Conservation (phyloP, 2,888 invertebrate species). For the Scaptomyza tumidula region DNA sequence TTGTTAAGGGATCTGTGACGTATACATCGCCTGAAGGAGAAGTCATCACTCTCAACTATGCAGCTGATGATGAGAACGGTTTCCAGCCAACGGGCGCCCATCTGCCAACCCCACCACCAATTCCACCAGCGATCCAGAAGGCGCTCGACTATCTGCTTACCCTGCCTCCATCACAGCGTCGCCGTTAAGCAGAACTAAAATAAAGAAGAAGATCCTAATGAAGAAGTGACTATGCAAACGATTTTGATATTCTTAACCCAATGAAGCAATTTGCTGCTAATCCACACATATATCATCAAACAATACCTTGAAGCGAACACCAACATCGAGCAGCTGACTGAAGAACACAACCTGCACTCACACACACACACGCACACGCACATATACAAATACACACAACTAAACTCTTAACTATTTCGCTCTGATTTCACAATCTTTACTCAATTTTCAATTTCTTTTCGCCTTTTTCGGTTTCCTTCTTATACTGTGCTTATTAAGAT, state of each 20-base stretch:
- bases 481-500: slow-evolving; percentile 61
- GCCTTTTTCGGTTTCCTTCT: slow-evolving; percentile 25
- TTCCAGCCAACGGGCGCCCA: slow-evolving; percentile 87
- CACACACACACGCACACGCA: slow-evolving; percentile 20
- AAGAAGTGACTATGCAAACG: slow-evolving; percentile 50
- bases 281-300: slow-evolving; percentile 37
- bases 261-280: slow-evolving; percentile 64
- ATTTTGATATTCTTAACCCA: slow-evolving; percentile 48
- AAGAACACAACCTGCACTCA: slow-evolving; percentile 66
- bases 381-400: slow-evolving; percentile 25
- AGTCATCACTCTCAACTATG: slow-evolving; percentile 88
- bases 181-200: slow-evolving; percentile 64
- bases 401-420: slow-evolving; percentile 25
- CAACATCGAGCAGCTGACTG: slow-evolving; percentile 69
- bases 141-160: slow-evolving; percentile 89
- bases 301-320: slow-evolving; percentile 47
- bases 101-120: slow-evolving; percentile 91
- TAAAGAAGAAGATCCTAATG: slow-evolving; percentile 17
- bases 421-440: slow-evolving; percentile 22
- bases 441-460: slow-evolving; percentile 9
- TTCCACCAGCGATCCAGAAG: slow-evolving; percentile 90
- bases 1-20: slow-evolving; percentile 88
- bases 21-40: slow-evolving; percentile 90
- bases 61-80: slow-evolving; percentile 90
- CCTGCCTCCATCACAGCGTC: slow-evolving; percentile 86